Conservation (phyloP, 2,113 vertebrate species). For the Asarcornis scutulata region DNA sequence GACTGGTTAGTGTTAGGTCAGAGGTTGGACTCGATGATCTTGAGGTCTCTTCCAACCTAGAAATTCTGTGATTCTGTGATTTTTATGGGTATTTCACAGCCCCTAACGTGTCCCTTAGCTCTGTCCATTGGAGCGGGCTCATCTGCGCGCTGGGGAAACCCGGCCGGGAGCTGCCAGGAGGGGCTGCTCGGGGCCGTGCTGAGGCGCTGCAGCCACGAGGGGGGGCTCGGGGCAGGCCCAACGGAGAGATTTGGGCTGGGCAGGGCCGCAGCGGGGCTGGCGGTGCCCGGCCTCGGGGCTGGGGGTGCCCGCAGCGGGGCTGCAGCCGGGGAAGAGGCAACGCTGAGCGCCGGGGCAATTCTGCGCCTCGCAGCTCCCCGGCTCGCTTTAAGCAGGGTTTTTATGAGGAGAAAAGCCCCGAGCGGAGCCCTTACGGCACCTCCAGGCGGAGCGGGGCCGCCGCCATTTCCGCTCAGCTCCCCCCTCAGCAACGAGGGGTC, state of each 20-base stretch:
- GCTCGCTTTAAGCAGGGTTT: neutral
- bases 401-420: neutral
- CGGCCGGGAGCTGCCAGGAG: neutral
- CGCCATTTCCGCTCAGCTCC: neutral
- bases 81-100: neutral
- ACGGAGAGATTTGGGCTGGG: rapidly evolving
- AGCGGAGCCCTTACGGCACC: neutral
- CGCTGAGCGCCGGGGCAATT: too few species aligned
- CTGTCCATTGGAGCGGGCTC: neutral
- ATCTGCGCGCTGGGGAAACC: neutral
- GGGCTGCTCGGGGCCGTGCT: rapidly evolving
- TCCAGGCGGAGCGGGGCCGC: too few species aligned
- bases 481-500: too few species aligned
- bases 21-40: too few species aligned
- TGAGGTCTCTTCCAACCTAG: too few species aligned
- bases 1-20: too few species aligned
- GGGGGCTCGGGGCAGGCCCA: neutral
- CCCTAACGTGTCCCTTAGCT: neutral
- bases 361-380: neutral
- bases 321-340: neutral
- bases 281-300: too few species aligned
- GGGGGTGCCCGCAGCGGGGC: rapidly evolving
- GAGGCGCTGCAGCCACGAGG: neutral
- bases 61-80: too few species aligned
- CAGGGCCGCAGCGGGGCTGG: rapidly evolving